Base-by-base conservation (phyloP, 1,140 invertebrate species). In the Drosophila nebulosa region DNA sequence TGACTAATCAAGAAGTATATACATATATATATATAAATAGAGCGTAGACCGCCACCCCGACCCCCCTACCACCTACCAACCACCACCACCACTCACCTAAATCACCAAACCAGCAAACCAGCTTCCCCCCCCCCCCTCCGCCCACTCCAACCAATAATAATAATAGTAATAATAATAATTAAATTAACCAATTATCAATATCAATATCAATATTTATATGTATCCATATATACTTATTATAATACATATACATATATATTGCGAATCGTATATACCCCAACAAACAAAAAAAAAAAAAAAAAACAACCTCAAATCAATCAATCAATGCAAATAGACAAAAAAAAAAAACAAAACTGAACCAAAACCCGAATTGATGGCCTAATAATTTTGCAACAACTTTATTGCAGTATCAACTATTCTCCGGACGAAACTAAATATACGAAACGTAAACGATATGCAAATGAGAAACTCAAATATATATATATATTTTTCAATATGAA, bases 351-450 rank as follows among this genome's bases (percentile, higher is more conserved):
- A 32, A 32, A 10, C 2, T 1, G 30, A 70, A 24, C 51, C 16
- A 68, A 69, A 51, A 73, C 73, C 46, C 69, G 73, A 84, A 85
- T 86, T 85, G 77, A 80, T 85, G 77, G 80, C 74, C 69, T 86
- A 86, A 78, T 83, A 83, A 85, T 85, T 84, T 85, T 85, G 81
- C 81, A 86, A 85, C 78, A 86, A 86, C 83, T 86, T 69, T 88
- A 88, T 88, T 88, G 76, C 83, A 88, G 83, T 88, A 88, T 88
- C 84, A 88, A 79, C 83, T 88, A 88, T 88, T 88, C 83, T 88
- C 83, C 83, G 83, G 83, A 88, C 83, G 83, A 83, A 88, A 88
- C 84, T 88, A 88, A 83, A 74, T 63, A 46, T 56, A 64, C 60
- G 21, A 68, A 72, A 58, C 26, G 39, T 69, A 70, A 64, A 56